Evolutionary conservation across 2,113 vertebrate genomes (phyloP), one percentile per base, ranked within the genome.

Genomic region (Albula goreensis): DNA sequence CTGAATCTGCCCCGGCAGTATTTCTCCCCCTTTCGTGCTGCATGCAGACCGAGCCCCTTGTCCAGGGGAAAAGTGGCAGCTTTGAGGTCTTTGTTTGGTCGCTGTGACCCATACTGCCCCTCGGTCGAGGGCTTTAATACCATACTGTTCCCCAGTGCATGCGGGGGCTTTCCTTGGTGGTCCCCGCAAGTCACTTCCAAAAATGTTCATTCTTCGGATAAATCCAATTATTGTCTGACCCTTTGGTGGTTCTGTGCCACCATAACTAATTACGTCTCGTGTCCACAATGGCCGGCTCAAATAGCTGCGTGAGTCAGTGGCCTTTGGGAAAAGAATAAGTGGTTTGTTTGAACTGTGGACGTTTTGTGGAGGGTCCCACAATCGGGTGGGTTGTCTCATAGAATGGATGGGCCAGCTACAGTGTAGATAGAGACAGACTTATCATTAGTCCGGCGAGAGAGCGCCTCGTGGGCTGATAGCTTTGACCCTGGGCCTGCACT

Each of bases 151-250:
- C 70, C 5, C 5, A n/a, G 70, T 25, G 25, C 22, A 10, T 22
- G 25, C 70, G 7, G 22, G 90, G 94, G 94, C 95, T 91, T 94
- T 95, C 95, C 89, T 87, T 94, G 96, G 97, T 97, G 97, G 97
- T 97, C 97, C 91, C 3, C 84, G 90, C 86, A 85, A 41, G 89
- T 92, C 94, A 94, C 88, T 92, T 92, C 89, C 85, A 93, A 91
- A 91, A 89, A 94, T 93, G 93, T 94, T 93, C 93, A 92, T 93
- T 95, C 93, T 92, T 94, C 95, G 92, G 95, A 96, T 96, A 97
- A 92, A 97, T 97, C 96, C 94, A 96, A 97, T 97, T 97, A 97
- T 96, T 96, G 94, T 95, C 95, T 96, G 96, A 97, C 96, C 96
- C 90, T 90, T 86, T 81, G 91, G 93, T 94, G 92, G 95, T 95